A percentile compares a stretch with the other conserved stretches of the same genome.
Evolutionary conservation across 2,888 invertebrate genomes (phyloP).

Genomic region (Tholera decimalis): DNA sequence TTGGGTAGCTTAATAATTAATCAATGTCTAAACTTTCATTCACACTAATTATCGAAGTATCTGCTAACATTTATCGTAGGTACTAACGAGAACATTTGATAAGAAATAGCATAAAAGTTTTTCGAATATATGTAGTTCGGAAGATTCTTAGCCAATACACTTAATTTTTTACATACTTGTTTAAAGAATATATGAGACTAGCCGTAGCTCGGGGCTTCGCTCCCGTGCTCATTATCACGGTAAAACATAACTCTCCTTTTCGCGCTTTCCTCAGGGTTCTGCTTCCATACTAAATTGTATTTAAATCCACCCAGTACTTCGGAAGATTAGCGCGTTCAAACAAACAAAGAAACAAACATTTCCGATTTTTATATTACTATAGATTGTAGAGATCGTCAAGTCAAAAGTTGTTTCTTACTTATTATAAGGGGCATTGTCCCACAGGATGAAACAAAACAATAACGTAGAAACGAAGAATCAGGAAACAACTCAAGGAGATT

Average conservation of each 20-base stretch:
- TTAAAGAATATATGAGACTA: not conserved
- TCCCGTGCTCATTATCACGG: too few relatives aligned
- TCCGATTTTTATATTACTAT: too few relatives aligned
- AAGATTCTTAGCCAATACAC: not conserved
- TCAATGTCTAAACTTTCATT: not conserved
- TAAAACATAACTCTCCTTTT: too few relatives aligned
- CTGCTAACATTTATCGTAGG: not conserved
- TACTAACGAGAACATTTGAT: not conserved
- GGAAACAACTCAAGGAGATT: not conserved
- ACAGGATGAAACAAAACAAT: slow-evolving; percentile 3
- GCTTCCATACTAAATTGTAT: too few relatives aligned
- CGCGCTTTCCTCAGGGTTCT: too few relatives aligned
- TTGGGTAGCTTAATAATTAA: not conserved
- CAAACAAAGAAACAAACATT: too few relatives aligned
- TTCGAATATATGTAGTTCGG: not conserved
- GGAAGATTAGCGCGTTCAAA: too few relatives aligned
- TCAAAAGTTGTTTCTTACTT: not conserved
- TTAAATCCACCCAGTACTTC: too few relatives aligned
- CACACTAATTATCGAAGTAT: not conserved
- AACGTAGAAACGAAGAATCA: not conserved
- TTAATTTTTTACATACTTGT: not conserved
- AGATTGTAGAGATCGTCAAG: not conserved
- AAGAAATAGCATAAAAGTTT: not conserved
- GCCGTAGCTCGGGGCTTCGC: too few relatives aligned
- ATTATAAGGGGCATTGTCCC: not conserved